phyloP scores from a whole-genome alignment of 2,113 vertebrate genomes.

The Rostratula benghalensis region DNA sequence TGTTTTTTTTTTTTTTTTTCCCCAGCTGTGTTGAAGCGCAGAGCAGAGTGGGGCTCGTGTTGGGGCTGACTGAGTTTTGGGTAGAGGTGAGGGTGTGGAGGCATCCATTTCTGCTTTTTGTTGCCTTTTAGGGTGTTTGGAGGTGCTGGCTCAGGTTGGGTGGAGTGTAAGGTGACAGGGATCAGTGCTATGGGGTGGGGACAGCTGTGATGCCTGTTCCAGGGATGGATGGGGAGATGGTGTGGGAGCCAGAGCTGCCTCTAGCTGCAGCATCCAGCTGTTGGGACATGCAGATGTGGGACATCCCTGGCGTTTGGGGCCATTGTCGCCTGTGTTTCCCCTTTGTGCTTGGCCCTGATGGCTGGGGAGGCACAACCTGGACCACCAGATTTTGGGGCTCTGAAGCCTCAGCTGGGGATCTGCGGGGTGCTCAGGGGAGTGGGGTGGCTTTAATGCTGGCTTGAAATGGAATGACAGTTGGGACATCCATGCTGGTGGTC shows the following conservation, averaged over 20 bases:
- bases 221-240: accelerated
- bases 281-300: background rate
- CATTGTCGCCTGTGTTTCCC: accelerated
- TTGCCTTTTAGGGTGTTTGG: background rate
- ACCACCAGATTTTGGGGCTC: background rate
- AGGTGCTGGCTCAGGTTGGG: background rate
- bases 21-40: accelerated
- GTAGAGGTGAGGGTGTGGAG: background rate
- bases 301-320: background rate
- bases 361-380: background rate
- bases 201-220: accelerated
- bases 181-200: accelerated
- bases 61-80: background rate
- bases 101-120: background rate
- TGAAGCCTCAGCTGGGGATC: background rate
- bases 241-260: background rate
- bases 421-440: accelerated
- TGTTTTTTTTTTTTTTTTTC: background rate
- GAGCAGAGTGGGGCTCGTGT: accelerated
- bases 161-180: accelerated
- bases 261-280: background rate
- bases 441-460: background rate
- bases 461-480: accelerated
- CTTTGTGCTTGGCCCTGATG: background rate
- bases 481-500: background rate